Evolutionary conservation across 2,113 vertebrate genomes (phyloP), one percentile per base, ranked within the genome.

Genomic region (Lamprotornis superbus): DNA sequence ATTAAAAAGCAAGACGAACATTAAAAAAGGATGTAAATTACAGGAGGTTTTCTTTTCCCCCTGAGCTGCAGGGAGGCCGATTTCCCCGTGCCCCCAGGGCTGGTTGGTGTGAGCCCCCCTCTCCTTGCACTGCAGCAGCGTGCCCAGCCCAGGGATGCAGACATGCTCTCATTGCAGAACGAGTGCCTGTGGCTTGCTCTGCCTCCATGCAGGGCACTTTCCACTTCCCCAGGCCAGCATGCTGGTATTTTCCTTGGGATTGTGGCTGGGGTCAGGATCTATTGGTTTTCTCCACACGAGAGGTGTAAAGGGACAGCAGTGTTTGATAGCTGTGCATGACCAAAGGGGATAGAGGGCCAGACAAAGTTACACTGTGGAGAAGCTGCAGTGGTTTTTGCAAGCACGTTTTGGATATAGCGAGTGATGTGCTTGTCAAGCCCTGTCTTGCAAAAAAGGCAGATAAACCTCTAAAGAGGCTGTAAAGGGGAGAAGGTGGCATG

Each of bases 221-320:
- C 40, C 37, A 12, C 50, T 53, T 74, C 60, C 35, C 49, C 0
- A 0, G 47, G 18, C 56, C 4, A 6, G 63, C 49, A 33, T 1
- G 11, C 46, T 71, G 47, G 60, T 37, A 42, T 79, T 77, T 55
- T 63, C 65, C 57, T 44, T 47, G 40, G 61, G 35, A n/a, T 30
- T 30, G 37, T 40, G 20, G 27, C 50, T 52, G 14, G 46, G 6
- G 3, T 75, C 27, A 44, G 63, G 61, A 79, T 75, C 30, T 74
- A 0, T 33, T 1, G 2, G 7, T 28, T 37, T 33, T 42, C 27
- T 27, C 22, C n/a, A 42, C 39, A 1, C 0, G 1, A 65, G 35
- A 67, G 49, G 11, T 6, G 3, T 67, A 24, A 57, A 52, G 53
- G n/a, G 31, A 37, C 11, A 1, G 3, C 2, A 3, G 68, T 27